Conservation (phyloP, 2,888 invertebrate species). For the Cryptocheilus praepositus region DNA sequence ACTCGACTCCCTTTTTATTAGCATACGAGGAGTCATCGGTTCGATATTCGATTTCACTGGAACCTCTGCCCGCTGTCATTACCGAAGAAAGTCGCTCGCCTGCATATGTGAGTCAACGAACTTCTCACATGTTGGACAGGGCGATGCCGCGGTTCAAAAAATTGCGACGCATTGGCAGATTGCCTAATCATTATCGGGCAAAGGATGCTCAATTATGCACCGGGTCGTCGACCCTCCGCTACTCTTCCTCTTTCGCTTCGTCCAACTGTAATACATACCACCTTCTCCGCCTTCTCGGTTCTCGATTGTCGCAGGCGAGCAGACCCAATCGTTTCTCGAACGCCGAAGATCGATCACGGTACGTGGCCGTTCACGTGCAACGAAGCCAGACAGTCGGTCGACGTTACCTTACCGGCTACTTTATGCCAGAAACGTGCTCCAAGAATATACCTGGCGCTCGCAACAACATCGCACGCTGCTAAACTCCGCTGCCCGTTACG, state of each 20-base stretch:
- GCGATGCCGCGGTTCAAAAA: background rate
- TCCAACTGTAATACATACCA: background rate
- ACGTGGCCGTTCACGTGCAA: slow-evolving; percentile 25
- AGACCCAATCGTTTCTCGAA: slow-evolving; percentile 33
- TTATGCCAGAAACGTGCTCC: slow-evolving; percentile 40
- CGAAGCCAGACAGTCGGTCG: slow-evolving; percentile 28
- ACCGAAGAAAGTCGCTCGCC: too few species aligned
- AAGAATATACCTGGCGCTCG: slow-evolving; percentile 42
- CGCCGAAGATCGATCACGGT: slow-evolving; percentile 39
- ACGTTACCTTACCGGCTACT: slow-evolving; percentile 21
- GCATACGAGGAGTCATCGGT: too few species aligned
- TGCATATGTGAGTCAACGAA: too few species aligned
- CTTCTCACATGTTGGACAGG: too few species aligned
- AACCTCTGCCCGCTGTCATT: too few species aligned
- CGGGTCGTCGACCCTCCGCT: slow-evolving; percentile 5
- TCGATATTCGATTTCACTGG: too few species aligned
- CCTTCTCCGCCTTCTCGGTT: background rate
- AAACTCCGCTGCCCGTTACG: slow-evolving; percentile 20
- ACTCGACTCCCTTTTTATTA: too few species aligned
- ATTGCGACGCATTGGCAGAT: background rate
- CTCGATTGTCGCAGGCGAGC: slow-evolving; percentile 8
- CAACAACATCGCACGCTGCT: background rate
- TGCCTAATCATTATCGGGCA: slow-evolving; percentile 4
- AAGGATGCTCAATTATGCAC: slow-evolving; percentile 5
- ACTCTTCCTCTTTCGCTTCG: background rate